Percentiles rank a stretch among this genome's conserved stretches.
phyloP scores from a whole-genome alignment of 2,113 vertebrate species.

The Zosterops borbonicus region DNA sequence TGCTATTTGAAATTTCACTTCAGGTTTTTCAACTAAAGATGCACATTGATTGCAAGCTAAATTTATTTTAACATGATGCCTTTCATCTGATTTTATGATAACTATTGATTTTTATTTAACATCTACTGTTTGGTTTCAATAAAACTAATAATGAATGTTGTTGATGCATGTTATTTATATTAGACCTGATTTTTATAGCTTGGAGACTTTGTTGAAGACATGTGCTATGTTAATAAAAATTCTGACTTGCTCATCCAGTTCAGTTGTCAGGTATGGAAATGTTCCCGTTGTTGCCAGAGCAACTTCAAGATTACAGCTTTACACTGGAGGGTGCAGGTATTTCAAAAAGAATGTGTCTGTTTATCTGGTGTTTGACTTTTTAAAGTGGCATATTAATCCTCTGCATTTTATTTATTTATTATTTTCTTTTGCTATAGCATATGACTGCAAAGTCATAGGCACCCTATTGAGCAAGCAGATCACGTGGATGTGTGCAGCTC shows the following conservation, averaged over 20 bases:
- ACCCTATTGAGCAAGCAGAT: not conserved
- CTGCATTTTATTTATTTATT: not conserved
- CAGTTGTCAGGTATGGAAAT: not conserved
- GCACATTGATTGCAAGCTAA: constrained; percentile 12
- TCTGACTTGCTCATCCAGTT: not conserved
- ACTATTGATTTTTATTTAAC: constrained; percentile 47
- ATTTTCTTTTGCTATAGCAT: not conserved
- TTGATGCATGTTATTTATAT: constrained; percentile 21
- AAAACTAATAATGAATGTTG: constrained; percentile 30
- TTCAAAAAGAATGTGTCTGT: not conserved
- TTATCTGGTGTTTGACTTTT: not conserved
- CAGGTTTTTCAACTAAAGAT: not conserved
- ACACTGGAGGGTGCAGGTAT: not conserved
- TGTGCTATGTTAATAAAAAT: not conserved
- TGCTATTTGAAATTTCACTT: not conserved
- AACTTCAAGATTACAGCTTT: not conserved
- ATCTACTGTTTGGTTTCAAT: not conserved
- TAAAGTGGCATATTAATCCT: not conserved
- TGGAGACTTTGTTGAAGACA: not conserved
- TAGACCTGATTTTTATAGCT: constrained; percentile 7
- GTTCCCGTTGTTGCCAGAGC: not conserved
- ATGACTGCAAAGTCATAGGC: not conserved
- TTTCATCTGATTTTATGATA: constrained; percentile 34
- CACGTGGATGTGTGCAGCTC: not conserved
- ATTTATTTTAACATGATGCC: not conserved